These are phyloP conservation scores for Papilio demoleus DNA, from an alignment of 2,888 invertebrate species.

Conservation along the genomic window DNA sequence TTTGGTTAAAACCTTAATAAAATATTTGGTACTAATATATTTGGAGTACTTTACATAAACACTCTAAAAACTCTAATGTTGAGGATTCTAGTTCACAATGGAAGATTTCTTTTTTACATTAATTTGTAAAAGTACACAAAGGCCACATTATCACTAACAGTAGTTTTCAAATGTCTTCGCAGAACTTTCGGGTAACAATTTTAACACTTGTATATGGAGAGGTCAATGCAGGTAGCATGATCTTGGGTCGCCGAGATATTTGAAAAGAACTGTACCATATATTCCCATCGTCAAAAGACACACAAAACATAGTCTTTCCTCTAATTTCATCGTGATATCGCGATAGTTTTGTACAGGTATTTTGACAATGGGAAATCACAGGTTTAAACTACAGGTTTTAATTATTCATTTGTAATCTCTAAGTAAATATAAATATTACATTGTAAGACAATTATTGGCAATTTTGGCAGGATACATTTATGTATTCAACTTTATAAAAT, in stretches of 20 bases:
- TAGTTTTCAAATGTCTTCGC: no score
- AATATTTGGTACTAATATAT: conserved; percentile 31
- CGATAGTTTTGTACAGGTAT: neutral
- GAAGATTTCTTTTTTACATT: conserved; percentile 60
- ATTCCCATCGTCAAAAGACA: neutral
- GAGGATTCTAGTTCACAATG: conserved; percentile 61
- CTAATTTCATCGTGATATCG: neutral
- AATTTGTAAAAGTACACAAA: conserved; percentile 59
- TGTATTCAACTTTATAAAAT: conserved; percentile 12
- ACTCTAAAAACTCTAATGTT: conserved; percentile 47
- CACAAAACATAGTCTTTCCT: neutral
- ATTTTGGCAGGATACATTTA: conserved; percentile 28
- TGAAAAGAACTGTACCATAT: no score
- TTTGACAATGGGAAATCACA: neutral
- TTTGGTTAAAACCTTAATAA: conserved; percentile 39
- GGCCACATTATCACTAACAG: conserved; percentile 80
- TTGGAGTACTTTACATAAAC: conserved; percentile 32
- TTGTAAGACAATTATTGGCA: conserved; percentile 14
- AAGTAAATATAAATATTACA: neutral
- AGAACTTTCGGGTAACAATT: no score
- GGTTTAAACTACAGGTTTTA: conserved; percentile 9
- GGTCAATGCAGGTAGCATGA: no score
- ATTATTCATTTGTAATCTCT: conserved; percentile 6
- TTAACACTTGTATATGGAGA: no score
- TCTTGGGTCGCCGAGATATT: no score